Base-by-base conservation (phyloP, 2,797 vertebrate species). In the Australoheros facetus region DNA sequence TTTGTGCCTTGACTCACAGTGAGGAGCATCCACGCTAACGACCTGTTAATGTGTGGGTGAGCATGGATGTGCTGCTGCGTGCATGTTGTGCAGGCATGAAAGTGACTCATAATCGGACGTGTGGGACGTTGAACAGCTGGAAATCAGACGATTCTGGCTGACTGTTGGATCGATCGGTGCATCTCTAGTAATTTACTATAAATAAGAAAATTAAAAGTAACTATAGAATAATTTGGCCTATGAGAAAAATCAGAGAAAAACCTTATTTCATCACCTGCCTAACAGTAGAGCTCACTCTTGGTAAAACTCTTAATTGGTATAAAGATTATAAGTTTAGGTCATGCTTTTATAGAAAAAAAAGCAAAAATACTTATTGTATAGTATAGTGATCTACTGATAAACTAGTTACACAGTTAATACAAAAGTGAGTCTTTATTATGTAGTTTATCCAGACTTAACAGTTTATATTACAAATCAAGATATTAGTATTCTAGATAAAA, bases 121-220 rank as follows among this genome's bases (percentile, higher is more conserved):
- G 28, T 28, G 39, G 9, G 23, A 28, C 23, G 42, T 42, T 0
- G 23, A 66, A 16, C 48, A 30, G 42, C 28, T 66, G 23, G 42
- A 12, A 66, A 66, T 48, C 48, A 23, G 42, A 19, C 16, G 2
- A 48, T 66, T 66, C 62, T 48, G 23, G 14, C 48, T 16, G 9
- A 37, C 48, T 66, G 16, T 19, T 12, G 10, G 28, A 39, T 66
- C 10, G 28, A 66, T 66, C 62, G 23, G 62, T 66, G 62, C 62
- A 66, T 66, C 62, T 66, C 62, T 66, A 48, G 64, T 69, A 69
- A 69, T 69, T 45, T 51, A 30, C 28, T 69, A 30, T 30, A 69
- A 51, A 32, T 30, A 32, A 30, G 9, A 51, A 69, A 69, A 69
- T 69, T 19, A 21, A 54, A 54, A n/a, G 19, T 9, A 54, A 5